phyloP scores from a whole-genome alignment of 2,797 vertebrate genomes.

The Sphaeramia orbicularis region DNA sequence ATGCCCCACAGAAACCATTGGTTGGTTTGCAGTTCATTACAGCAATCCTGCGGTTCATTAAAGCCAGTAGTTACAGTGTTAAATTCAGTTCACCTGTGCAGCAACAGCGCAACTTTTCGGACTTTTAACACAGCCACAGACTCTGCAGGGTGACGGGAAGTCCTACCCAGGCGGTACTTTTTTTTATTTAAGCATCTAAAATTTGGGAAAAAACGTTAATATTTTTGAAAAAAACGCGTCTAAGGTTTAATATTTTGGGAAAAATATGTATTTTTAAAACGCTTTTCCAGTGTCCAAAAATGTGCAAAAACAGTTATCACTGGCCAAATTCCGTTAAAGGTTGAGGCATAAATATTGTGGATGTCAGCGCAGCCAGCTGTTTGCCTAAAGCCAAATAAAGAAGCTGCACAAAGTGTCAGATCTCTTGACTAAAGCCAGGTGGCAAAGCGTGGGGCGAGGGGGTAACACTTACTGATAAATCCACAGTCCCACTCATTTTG shows the following conservation, averaged over 20 bases:
- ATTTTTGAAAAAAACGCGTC: background rate
- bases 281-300: background rate
- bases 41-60: constrained; percentile 47
- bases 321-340: constrained; percentile 19
- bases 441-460: constrained; percentile 35
- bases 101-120: background rate
- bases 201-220: background rate
- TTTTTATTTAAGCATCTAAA: background rate
- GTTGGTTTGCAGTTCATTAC: constrained; percentile 56
- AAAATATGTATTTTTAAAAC: background rate
- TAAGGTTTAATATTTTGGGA: background rate
- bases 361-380: constrained; percentile 45
- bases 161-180: background rate
- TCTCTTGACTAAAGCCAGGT: constrained; percentile 53
- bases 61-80: constrained; percentile 20
- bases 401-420: constrained; percentile 38
- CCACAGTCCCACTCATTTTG: constrained; percentile 43
- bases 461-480: constrained; percentile 66
- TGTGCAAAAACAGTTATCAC: background rate
- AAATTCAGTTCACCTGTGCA: constrained; percentile 38
- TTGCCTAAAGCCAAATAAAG: constrained; percentile 45
- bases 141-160: background rate
- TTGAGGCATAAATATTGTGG: background rate
- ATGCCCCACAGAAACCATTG: constrained; percentile 60
- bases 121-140: background rate